Evolutionary conservation across 1,140 invertebrate genomes (phyloP).

Genomic region (Penaeus chinensis): DNA sequence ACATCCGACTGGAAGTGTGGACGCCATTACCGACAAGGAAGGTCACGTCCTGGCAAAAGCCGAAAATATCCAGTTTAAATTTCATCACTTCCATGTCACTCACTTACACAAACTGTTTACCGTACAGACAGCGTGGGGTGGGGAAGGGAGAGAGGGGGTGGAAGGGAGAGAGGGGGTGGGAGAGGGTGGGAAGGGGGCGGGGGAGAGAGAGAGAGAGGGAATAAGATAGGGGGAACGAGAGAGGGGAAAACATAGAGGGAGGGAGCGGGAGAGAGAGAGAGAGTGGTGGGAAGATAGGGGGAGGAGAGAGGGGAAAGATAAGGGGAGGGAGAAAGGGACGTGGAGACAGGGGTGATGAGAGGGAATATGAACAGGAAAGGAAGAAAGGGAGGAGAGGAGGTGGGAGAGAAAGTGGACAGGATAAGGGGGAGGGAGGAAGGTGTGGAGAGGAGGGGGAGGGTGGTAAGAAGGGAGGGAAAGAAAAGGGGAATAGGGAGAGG

Average conservation of each 20-base stretch:
- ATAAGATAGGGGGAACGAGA: background rate
- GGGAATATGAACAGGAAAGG: no score
- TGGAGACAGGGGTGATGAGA: background rate
- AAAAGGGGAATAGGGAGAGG: no score
- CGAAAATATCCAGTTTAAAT: no score
- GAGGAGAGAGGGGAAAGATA: background rate
- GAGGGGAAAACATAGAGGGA: background rate
- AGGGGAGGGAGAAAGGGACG: background rate
- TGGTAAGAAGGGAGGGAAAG: no score
- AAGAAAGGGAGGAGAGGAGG: background rate
- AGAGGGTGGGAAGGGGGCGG: no score
- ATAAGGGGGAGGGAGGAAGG: no score
- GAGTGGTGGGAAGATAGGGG: background rate
- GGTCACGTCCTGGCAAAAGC: no score
- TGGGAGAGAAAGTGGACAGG: background rate
- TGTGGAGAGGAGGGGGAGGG: no score
- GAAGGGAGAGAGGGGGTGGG: background rate
- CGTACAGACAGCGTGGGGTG: background rate
- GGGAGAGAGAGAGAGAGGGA: background rate
- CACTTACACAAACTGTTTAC: no score
- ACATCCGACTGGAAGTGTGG: no score
- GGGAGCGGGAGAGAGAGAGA: background rate
- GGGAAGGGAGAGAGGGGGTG: background rate
- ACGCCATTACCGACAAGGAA: no score
- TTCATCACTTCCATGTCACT: no score